Percentiles rank a stretch among this genome's conserved stretches.
These are phyloP conservation scores for Hippocampus kuda DNA, from an alignment of 2,797 vertebrate species.

Conservation along the genomic window DNA sequence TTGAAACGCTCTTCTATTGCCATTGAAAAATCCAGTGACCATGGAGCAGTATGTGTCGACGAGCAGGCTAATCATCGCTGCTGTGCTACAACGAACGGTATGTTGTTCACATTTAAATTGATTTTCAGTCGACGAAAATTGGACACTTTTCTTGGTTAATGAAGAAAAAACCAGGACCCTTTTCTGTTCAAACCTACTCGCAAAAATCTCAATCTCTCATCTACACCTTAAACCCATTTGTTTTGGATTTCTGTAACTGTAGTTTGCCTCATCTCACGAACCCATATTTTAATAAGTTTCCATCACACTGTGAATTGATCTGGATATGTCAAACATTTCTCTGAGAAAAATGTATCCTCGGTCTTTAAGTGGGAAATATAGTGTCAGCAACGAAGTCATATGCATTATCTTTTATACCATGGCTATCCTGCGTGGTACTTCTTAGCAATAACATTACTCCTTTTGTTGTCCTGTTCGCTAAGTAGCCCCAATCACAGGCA, in stretches of 20 bases:
- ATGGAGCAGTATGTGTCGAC: constrained; percentile 22
- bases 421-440: constrained; percentile 16
- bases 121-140: background rate
- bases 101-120: constrained; percentile 15
- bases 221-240: background rate
- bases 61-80: constrained; percentile 5
- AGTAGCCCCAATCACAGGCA: constrained; percentile 51
- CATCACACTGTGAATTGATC: constrained; percentile 1
- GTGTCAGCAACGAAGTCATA: constrained; percentile 12
- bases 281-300: background rate
- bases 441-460: constrained; percentile 19
- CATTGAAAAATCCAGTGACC: constrained; percentile 36
- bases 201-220: background rate
- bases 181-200: background rate
- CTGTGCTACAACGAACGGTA: constrained; percentile 6
- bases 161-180: background rate
- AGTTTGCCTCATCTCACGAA: background rate
- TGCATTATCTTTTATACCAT: constrained; percentile 18
- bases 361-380: no score
- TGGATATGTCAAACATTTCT: background rate
- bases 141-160: background rate
- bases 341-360: background rate
- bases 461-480: constrained; percentile 31
- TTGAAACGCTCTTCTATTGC: background rate
- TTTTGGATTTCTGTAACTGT: background rate